These are phyloP conservation scores for Aphelenchoides besseyi DNA, from an alignment of 1,140 invertebrate genomes.

Conservation along the genomic window DNA sequence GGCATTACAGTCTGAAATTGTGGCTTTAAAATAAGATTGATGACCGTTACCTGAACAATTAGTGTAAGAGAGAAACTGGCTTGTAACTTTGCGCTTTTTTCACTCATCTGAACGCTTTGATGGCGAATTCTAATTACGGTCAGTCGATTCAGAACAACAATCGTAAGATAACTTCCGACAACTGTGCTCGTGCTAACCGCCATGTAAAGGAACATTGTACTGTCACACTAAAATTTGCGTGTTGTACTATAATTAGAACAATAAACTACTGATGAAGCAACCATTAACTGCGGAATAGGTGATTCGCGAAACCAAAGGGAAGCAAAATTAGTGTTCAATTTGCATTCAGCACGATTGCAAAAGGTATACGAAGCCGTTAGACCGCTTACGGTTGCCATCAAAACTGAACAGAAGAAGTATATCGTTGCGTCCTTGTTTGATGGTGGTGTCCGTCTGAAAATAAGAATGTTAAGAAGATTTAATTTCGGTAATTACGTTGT, in stretches of 20 bases:
- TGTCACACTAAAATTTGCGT: neutral
- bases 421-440: neutral
- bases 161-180: neutral
- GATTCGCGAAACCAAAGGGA: neutral
- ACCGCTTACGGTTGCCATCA: neutral
- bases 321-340: neutral
- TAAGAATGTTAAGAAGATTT: too few species aligned
- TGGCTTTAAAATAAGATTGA: neutral
- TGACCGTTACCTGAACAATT: neutral
- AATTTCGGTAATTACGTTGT: too few species aligned
- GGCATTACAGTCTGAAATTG: neutral
- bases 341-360: neutral
- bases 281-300: neutral
- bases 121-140: neutral
- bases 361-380: neutral
- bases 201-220: neutral
- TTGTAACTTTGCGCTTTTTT: neutral
- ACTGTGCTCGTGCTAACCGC: neutral
- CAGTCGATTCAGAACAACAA: neutral
- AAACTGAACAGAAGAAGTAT: neutral
- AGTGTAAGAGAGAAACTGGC: neutral
- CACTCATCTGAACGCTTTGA: constrained; percentile 1
- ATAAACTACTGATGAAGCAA: neutral
- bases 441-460: neutral
- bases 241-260: neutral